These are phyloP conservation scores for Drosophila santomea DNA, from an alignment of 1,140 invertebrate genomes.

Conservation along the genomic window DNA sequence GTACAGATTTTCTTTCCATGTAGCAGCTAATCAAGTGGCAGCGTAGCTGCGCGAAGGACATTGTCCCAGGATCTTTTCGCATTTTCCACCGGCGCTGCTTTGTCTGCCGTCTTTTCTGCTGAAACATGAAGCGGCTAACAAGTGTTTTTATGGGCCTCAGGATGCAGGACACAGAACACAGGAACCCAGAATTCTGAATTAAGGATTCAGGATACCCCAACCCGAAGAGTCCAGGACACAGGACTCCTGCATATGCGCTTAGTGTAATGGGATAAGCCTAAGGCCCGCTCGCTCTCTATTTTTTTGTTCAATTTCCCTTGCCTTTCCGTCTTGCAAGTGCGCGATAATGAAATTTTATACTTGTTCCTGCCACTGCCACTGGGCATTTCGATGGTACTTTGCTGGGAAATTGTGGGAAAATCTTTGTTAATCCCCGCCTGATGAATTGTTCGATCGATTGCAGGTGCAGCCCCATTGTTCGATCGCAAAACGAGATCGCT, in stretches of 20 bases:
- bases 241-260: constrained; percentile 57
- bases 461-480: constrained; percentile 61
- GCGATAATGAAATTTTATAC: constrained; percentile 80
- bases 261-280: constrained; percentile 78
- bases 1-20: neutral
- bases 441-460: constrained; percentile 71
- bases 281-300: neutral
- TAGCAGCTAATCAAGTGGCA: constrained; percentile 60
- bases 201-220: neutral
- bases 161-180: constrained; percentile 16
- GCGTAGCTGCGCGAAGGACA: constrained; percentile 38
- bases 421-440: constrained; percentile 69
- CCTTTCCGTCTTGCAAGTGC: constrained; percentile 25
- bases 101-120: constrained; percentile 39
- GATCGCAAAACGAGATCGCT: constrained; percentile 21
- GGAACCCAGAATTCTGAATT: neutral
- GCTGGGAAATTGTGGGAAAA: constrained; percentile 77
- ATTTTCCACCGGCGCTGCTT: constrained; percentile 31
- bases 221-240: constrained; percentile 1
- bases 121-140: constrained; percentile 70
- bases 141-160: constrained; percentile 34
- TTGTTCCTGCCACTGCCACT: constrained; percentile 48
- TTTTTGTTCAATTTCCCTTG: neutral
- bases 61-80: constrained; percentile 56
- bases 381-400: constrained; percentile 38